These are phyloP conservation scores for Calycopis cecrops DNA, from an alignment of 1,140 invertebrate species.

Conservation along the genomic window DNA sequence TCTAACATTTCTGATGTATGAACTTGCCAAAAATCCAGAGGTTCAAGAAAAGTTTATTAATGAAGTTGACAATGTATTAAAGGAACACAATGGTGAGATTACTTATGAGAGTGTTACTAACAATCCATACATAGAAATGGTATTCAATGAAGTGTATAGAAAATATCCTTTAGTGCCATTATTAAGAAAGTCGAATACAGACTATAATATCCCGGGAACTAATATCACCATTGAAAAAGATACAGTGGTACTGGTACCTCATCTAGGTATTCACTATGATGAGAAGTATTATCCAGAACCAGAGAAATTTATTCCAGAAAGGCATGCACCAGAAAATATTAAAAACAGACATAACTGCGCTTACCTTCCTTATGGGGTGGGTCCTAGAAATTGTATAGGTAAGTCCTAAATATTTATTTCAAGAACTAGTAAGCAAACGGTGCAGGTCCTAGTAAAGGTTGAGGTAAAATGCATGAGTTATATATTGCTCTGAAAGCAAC, in stretches of 20 bases:
- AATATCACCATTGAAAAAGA: slow-evolving; percentile 69
- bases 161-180: slow-evolving; percentile 70
- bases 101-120: slow-evolving; percentile 52
- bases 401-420: slow-evolving; percentile 19
- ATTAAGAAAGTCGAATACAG: slow-evolving; percentile 47
- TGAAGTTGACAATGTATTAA: slow-evolving; percentile 52
- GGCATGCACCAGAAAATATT: slow-evolving; percentile 53
- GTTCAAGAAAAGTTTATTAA: slow-evolving; percentile 44
- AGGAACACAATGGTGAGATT: slow-evolving; percentile 40
- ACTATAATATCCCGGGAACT: slow-evolving; percentile 71
- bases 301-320: slow-evolving; percentile 76
- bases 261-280: slow-evolving; percentile 33
- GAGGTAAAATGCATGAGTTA: no score
- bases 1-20: slow-evolving; percentile 41
- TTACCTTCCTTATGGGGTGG: slow-evolving; percentile 3
- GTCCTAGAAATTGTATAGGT: slow-evolving; percentile 76
- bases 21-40: slow-evolving; percentile 43
- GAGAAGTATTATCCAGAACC: slow-evolving; percentile 52
- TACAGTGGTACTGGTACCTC: slow-evolving; percentile 25
- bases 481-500: no score
- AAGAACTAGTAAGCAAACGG: no score
- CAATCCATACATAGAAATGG: slow-evolving; percentile 49
- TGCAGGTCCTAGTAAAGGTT: no score
- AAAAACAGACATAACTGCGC: slow-evolving; percentile 1
- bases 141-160: slow-evolving; percentile 70